Evolutionary conservation across 2,113 vertebrate species (phyloP), one percentile per base, ranked within the genome.

Genomic region (Melospiza melodia): DNA sequence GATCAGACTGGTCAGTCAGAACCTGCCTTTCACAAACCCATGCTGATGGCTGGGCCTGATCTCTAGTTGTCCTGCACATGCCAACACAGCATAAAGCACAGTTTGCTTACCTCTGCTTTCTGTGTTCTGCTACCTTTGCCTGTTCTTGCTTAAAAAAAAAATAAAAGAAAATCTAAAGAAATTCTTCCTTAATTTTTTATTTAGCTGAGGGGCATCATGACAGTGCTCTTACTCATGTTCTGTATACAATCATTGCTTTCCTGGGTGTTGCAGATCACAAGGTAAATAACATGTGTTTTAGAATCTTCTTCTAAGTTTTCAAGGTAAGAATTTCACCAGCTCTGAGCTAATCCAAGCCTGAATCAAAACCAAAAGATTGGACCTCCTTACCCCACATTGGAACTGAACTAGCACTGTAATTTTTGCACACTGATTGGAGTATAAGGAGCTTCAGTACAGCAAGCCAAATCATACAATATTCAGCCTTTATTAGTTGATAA

Each of bases 261-360:
- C 95, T 99, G 61, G 99, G 99, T 22, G 98, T 99, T 87, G 99
- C 99, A 43, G 99, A 99, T 96, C 99, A 99, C 94, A 99, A 99
- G 98, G 99, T 99, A 97, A 97, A 96, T 89, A 61, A 57, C 28
- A 81, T 46, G 2, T 55, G 24, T 79, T 91, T 72, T 59, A 44
- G 15, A 65, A 37, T 49, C 41, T 28, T 54, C 66, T 4, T 19
- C 10, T 57, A n/a, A 37, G 21, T 78, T 94, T 61, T 51, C 18
- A 37, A 37, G 24, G 24, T 78, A 48, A 61, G 31, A 66, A 57
- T 85, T 93, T 73, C 30, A 90, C 13, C 15, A 52, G 6, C 15
- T 71, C 9, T 20, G 57, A 82, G 24, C 27, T 87, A 59, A 48
- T 71, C 35, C 12, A 63, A 51, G 30, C 41, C 24, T 37, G 39